Evolutionary conservation across 2,113 vertebrate species (phyloP).

Genomic region (Petrocephalus microphthalmus): DNA sequence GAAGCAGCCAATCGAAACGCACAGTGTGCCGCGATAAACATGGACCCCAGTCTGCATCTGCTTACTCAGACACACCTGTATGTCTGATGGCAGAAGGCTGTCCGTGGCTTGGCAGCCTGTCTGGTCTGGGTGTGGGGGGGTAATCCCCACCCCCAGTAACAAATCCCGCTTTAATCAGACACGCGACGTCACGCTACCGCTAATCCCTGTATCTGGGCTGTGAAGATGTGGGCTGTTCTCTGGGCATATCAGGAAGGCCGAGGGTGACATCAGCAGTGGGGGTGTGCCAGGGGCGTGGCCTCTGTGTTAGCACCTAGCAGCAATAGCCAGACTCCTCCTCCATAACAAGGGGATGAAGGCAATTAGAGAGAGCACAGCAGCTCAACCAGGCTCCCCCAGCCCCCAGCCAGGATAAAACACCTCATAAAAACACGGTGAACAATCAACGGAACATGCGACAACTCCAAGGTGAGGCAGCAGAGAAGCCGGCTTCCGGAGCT

Average conservation of each 20-base stretch:
- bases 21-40: neutral
- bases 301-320: neutral
- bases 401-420: neutral
- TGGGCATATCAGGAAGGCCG: neutral
- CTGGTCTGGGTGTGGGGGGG: neutral
- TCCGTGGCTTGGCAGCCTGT: neutral
- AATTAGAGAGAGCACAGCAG: neutral
- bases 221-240: neutral
- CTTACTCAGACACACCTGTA: neutral
- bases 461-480: neutral
- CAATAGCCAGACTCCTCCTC: neutral
- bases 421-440: neutral
- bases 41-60: neutral
- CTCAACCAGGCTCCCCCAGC: neutral
- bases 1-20: neutral
- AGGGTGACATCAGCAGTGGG: slow-evolving; percentile 3
- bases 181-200: neutral
- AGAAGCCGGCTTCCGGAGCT: neutral
- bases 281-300: neutral
- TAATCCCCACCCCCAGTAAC: slow-evolving; percentile 21
- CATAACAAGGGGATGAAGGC: neutral
- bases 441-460: neutral
- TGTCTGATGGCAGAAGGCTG: neutral
- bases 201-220: slow-evolving; percentile 30
- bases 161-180: slow-evolving; percentile 31